Percentiles rank a stretch among this genome's conserved stretches.
These are phyloP conservation scores for Tolmerus cingulatus DNA, from an alignment of 2,888 invertebrate species.

Conservation along the genomic window DNA sequence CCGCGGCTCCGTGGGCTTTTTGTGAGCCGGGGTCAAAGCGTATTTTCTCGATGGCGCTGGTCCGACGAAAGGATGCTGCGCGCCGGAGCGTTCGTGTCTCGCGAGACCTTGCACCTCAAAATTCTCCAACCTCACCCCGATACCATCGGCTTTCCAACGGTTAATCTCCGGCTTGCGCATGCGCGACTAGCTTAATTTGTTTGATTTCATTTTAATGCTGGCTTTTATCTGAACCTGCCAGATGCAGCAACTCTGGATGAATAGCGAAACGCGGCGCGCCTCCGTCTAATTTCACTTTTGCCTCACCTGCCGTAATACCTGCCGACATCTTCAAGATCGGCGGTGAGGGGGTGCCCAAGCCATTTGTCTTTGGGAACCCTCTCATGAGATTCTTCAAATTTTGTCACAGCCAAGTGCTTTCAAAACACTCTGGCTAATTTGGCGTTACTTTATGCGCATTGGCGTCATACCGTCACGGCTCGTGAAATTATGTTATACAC, in stretches of 20 bases:
- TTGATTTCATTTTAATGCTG: constrained; percentile 15
- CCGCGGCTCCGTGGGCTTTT: not conserved
- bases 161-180: constrained; percentile 10
- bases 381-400: not conserved
- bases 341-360: not conserved
- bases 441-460: not conserved
- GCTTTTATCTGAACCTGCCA: not conserved
- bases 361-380: not conserved
- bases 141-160: constrained; percentile 1
- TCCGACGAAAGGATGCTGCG: constrained; percentile 15
- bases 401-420: not conserved
- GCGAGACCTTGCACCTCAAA: constrained; percentile 18
- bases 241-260: not conserved
- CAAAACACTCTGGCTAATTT: not conserved
- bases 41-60: not conserved
- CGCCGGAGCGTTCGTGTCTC: not conserved
- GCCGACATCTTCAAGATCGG: not conserved
- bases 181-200: constrained; percentile 18
- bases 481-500: not conserved
- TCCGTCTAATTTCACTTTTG: constrained; percentile 6
- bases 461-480: not conserved
- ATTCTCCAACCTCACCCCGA: constrained; percentile 21
- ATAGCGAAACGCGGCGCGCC: not conserved
- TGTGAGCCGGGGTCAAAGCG: constrained; percentile 16
- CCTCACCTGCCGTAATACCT: not conserved